Percentiles rank a stretch among this genome's conserved stretches.
Conservation (phyloP, 2,797 vertebrate species). For the Nyctibius grandis region DNA sequence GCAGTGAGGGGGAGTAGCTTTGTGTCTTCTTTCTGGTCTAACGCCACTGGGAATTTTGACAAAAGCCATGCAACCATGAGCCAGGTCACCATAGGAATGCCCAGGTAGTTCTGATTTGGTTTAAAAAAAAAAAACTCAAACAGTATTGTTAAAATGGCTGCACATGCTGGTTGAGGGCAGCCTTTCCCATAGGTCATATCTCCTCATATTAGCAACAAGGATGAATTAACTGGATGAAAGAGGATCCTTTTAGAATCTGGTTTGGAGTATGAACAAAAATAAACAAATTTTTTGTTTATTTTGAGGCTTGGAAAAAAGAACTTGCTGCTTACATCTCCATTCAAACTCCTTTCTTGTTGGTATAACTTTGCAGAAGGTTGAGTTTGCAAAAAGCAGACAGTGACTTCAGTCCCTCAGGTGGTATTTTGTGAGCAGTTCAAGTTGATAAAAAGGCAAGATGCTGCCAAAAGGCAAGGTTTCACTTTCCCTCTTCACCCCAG, state of each 20-base stretch:
- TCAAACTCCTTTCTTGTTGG: background rate
- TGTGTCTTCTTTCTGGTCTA: background rate
- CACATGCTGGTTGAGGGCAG: background rate
- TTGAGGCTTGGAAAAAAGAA: background rate
- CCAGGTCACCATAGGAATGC: background rate
- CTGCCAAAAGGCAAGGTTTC: background rate
- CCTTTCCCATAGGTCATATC: background rate
- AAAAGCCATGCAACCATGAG: background rate
- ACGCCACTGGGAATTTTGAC: background rate
- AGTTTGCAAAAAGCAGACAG: background rate
- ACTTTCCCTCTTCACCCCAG: background rate
- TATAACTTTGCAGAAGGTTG: background rate
- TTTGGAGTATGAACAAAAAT: background rate
- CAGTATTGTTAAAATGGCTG: background rate
- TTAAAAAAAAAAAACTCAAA: background rate
- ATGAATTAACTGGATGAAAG: background rate
- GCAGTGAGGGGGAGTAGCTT: background rate
- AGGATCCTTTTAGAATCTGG: background rate
- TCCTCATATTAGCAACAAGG: background rate
- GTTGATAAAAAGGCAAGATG: background rate
- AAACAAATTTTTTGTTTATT: background rate
- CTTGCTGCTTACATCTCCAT: background rate
- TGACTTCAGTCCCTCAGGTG: background rate
- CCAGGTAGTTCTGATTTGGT: background rate
- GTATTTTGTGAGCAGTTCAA: background rate